Conservation (phyloP, 2,113 vertebrate species). For the Coracopsis vasa region DNA sequence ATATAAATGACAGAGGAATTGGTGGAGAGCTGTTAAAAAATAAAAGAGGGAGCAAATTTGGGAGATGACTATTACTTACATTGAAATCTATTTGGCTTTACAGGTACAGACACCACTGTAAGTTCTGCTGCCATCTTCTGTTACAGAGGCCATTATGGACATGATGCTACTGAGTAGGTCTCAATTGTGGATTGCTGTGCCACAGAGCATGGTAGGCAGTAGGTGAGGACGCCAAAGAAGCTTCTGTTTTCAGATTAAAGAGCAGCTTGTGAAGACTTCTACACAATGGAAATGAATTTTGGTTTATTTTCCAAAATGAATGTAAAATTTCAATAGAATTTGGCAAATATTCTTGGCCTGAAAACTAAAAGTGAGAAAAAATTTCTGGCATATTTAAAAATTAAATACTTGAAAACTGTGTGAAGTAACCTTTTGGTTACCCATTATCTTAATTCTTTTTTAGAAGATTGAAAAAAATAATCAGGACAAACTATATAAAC, state of each 20-base stretch:
- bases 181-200: background rate
- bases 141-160: background rate
- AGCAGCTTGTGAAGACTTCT: background rate
- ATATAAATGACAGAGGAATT: background rate
- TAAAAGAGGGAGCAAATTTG: background rate
- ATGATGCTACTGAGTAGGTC: fast-evolving
- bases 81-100: background rate
- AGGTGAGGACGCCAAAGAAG: background rate
- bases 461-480: background rate
- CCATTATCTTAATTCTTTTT: background rate
- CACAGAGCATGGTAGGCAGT: background rate
- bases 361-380: background rate
- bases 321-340: background rate
- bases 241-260: background rate
- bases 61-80: background rate
- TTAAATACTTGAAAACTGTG: background rate
- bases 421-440: background rate
- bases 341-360: background rate
- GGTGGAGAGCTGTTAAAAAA: background rate
- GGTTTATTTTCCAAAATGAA: background rate
- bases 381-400: background rate
- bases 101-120: background rate
- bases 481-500: background rate
- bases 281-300: background rate
- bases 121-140: background rate